Conservation (phyloP, 1,140 invertebrate species). For the Solenopsis fugax region DNA sequence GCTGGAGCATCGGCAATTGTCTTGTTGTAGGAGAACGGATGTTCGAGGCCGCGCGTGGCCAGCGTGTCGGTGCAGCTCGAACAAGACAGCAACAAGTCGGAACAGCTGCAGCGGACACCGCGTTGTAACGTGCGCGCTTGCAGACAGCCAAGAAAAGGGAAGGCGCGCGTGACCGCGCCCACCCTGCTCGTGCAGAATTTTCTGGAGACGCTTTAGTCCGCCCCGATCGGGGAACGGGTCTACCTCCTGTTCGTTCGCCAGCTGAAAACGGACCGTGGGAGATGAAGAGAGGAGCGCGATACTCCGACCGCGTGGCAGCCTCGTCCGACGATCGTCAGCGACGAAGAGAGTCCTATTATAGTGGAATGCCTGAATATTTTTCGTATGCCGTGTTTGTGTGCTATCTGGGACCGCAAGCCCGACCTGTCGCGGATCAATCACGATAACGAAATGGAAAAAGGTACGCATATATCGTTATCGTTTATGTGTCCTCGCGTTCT, state of each 20-base stretch:
- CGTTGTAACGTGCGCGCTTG: conserved; percentile 81
- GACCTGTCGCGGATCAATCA: conserved; percentile 23
- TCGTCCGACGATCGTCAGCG: conserved; percentile 55
- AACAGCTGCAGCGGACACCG: conserved; percentile 82
- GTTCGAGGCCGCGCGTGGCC: conserved; percentile 82
- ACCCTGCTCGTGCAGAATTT: conserved; percentile 84
- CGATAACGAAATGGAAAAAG: conserved; percentile 42
- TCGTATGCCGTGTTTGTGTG: conserved; percentile 58
- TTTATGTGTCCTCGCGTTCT: conserved; percentile 39
- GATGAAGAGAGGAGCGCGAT: conserved; percentile 21
- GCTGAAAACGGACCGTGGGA: neutral
- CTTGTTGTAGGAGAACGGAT: conserved; percentile 82
- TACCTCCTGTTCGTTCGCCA: conserved; percentile 5
- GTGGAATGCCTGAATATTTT: conserved; percentile 62
- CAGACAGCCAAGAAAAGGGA: conserved; percentile 82
- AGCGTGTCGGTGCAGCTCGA: conserved; percentile 84
- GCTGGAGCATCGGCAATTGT: conserved; percentile 67
- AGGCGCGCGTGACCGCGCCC: conserved; percentile 82
- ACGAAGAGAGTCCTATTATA: conserved; percentile 56
- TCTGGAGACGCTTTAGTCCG: conserved; percentile 83
- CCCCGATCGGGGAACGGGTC: conserved; percentile 15
- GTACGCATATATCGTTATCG: conserved; percentile 44
- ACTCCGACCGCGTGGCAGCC: conserved; percentile 23
- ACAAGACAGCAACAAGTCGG: conserved; percentile 85
- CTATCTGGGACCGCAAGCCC: conserved; percentile 34